phyloP scores from a whole-genome alignment of 2,888 invertebrate genomes.

The Notodonta dromedarius region DNA sequence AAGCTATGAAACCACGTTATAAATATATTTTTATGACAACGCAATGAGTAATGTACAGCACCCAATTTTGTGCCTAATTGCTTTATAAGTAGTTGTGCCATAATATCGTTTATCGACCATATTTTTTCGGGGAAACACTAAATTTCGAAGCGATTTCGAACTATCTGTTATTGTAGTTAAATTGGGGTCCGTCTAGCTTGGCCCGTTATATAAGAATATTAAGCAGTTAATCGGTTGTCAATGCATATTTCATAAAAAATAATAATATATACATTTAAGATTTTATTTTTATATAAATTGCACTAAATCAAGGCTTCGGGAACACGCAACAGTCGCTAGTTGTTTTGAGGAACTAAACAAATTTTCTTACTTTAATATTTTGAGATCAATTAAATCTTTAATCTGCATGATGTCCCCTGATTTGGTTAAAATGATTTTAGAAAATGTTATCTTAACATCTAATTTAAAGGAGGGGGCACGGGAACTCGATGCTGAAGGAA shows the following conservation, averaged over 20 bases:
- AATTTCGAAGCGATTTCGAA: too few relatives aligned
- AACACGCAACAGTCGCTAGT: conserved; percentile 56
- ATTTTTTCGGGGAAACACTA: too few relatives aligned
- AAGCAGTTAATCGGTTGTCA: conserved; percentile 6
- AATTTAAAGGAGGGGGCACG: background rate
- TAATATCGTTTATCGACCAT: too few relatives aligned
- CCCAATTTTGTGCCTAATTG: too few relatives aligned
- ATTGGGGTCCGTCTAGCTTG: background rate
- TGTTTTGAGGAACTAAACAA: conserved; percentile 68
- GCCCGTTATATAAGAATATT: background rate
- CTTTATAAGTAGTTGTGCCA: too few relatives aligned
- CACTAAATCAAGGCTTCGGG: conserved; percentile 52
- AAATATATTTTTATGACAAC: too few relatives aligned
- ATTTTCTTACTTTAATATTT: conserved; percentile 58
- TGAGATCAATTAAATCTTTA: conserved; percentile 71
- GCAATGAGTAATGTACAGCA: too few relatives aligned
- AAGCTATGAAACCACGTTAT: background rate
- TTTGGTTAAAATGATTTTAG: conserved; percentile 40
- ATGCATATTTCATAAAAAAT: conserved; percentile 25
- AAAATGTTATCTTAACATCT: conserved; percentile 25
- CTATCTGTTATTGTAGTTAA: too few relatives aligned
- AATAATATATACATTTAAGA: conserved; percentile 25
- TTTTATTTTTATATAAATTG: conserved; percentile 43
- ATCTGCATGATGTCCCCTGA: conserved; percentile 48
- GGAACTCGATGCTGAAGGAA: background rate